These are phyloP conservation scores for Bos indicus DNA, from an alignment of 2,113 vertebrate genomes.

Conservation along the genomic window DNA sequence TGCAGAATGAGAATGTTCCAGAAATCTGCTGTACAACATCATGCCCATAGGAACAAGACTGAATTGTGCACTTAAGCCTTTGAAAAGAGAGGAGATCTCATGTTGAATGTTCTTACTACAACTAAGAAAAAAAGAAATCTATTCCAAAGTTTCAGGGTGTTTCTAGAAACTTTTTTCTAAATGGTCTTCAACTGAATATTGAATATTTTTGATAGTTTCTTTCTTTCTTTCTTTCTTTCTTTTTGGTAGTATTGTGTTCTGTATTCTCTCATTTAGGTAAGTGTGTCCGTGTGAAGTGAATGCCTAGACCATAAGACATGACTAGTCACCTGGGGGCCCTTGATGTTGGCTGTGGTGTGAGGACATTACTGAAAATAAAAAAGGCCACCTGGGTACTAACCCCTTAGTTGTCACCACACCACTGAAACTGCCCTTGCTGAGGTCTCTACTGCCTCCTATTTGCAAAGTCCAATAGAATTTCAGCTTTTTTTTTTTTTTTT, in stretches of 20 bases:
- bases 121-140: background rate
- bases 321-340: background rate
- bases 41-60: background rate
- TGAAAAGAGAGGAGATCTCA: background rate
- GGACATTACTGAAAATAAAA: background rate
- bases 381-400: background rate
- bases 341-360: background rate
- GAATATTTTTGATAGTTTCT: background rate
- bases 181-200: background rate
- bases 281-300: background rate
- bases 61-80: background rate
- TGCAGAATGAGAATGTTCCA: background rate
- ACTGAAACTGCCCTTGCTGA: background rate
- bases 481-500: background rate
- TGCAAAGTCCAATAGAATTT: background rate
- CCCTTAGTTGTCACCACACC: background rate
- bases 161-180: background rate
- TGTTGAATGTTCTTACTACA: background rate
- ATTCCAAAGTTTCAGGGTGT: background rate
- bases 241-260: background rate
- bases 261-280: background rate
- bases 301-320: background rate
- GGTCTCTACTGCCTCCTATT: background rate
- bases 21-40: background rate
- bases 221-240: background rate